Percentiles rank a stretch among this genome's conserved stretches.
These are phyloP conservation scores for Hylaeus anthracinus DNA, from an alignment of 1,140 invertebrate genomes.

Conservation along the genomic window DNA sequence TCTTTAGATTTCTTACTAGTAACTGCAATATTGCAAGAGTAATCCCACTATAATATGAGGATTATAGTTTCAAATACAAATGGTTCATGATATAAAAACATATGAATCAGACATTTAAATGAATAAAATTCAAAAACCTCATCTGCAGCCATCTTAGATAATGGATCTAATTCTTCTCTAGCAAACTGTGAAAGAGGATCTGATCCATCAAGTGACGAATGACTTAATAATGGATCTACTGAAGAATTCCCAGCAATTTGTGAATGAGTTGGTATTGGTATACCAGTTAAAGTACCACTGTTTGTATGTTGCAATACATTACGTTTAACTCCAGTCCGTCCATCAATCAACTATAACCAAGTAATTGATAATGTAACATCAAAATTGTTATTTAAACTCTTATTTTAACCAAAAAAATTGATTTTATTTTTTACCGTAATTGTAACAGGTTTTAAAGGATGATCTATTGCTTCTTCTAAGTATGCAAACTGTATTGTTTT, in stretches of 20 bases:
- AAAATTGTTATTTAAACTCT: conserved; percentile 5
- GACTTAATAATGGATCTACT: conserved; percentile 72
- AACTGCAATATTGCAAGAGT: conserved; percentile 70
- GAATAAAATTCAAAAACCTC: conserved; percentile 76
- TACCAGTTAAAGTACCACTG: conserved; percentile 78
- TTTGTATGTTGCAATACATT: conserved; percentile 78
- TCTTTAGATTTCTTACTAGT: conserved; percentile 78
- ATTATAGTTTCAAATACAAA: conserved; percentile 45
- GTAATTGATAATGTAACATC: conserved; percentile 18
- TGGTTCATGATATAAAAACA: conserved; percentile 33
- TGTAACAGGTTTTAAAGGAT: conserved; percentile 82
- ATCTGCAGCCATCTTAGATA: conserved; percentile 84
- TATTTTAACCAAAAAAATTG: too few relatives aligned
- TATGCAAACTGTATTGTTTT: conserved; percentile 45
- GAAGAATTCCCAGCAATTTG: conserved; percentile 82
- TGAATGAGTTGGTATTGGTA: conserved; percentile 79
- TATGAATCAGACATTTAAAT: conserved; percentile 1
- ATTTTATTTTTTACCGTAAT: conserved; percentile 70
- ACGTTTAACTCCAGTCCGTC: conserved; percentile 76
- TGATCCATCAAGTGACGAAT: conserved; percentile 85
- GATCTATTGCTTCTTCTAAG: conserved; percentile 69
- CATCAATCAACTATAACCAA: conserved; percentile 78
- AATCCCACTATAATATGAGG: conserved; percentile 77
- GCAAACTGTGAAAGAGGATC: conserved; percentile 89
- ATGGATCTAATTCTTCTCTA: conserved; percentile 84